These are phyloP conservation scores for Salticus scenicus DNA, from an alignment of 2,888 invertebrate species.

Conservation along the genomic window DNA sequence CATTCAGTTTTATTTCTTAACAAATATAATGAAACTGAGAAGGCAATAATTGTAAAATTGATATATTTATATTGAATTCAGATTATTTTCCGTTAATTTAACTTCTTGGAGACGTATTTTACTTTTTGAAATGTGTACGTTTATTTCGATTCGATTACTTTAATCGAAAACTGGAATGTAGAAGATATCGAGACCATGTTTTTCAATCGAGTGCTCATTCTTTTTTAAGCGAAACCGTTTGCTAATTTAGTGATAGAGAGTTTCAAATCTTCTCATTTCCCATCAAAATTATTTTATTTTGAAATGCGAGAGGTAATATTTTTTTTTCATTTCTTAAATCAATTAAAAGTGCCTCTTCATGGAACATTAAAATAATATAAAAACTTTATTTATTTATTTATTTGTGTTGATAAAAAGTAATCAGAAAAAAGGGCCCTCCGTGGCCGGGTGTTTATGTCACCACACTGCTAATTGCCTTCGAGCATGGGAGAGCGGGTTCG, in stretches of 20 bases:
- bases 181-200: background rate
- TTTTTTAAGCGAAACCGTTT: background rate
- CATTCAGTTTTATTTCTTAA: slow-evolving; percentile 30
- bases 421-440: no score
- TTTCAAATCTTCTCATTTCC: slow-evolving; percentile 40
- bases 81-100: slow-evolving; percentile 19
- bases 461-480: no score
- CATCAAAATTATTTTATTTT: background rate
- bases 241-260: slow-evolving; percentile 30
- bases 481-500: no score
- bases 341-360: no score
- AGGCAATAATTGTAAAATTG: background rate
- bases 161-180: slow-evolving; percentile 43
- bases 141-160: slow-evolving; percentile 54
- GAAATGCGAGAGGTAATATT: no score
- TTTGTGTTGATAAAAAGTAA: no score
- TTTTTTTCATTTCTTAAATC: no score
- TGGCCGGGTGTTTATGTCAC: no score
- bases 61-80: background rate
- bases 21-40: slow-evolving; percentile 20
- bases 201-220: background rate
- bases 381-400: no score
- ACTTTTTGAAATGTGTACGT: slow-evolving; percentile 30
- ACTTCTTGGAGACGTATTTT: slow-evolving; percentile 19
- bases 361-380: no score